phyloP scores from a whole-genome alignment of 2,113 vertebrate genomes.

The Cryptotis parvus region DNA sequence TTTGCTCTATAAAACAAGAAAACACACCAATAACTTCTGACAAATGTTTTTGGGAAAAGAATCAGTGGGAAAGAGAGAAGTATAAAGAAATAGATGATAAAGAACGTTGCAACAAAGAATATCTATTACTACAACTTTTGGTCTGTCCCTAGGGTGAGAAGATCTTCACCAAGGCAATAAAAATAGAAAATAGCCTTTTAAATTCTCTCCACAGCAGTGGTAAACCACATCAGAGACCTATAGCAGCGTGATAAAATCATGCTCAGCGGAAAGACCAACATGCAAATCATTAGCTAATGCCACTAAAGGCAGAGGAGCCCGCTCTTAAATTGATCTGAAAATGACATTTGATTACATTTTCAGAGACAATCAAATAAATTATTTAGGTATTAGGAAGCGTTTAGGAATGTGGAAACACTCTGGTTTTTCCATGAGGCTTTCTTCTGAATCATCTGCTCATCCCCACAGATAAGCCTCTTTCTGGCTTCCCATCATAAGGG shows the following conservation, averaged over 20 bases:
- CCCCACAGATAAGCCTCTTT: neutral
- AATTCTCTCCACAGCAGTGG: conserved; percentile 28
- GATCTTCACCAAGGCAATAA: neutral
- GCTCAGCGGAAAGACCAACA: neutral
- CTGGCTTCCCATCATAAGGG: neutral
- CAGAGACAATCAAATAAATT: conserved; percentile 61
- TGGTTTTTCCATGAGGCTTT: neutral
- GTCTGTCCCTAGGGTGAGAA: neutral
- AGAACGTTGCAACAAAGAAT: conserved; percentile 40
- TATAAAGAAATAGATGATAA: conserved; percentile 34
- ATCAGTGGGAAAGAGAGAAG: conserved; percentile 4
- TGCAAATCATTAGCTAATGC: conserved; percentile 36
- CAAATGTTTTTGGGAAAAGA: neutral
- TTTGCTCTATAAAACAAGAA: conserved; percentile 3
- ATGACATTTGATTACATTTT: conserved; percentile 55
- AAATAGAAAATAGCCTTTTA: conserved; percentile 53
- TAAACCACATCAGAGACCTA: conserved; percentile 60
- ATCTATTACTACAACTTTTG: neutral
- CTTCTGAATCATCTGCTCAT: neutral
- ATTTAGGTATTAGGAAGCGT: conserved; percentile 58
- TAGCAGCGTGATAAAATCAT: conserved; percentile 14
- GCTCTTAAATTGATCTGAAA: conserved; percentile 55
- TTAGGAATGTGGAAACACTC: conserved; percentile 27
- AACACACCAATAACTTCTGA: neutral
- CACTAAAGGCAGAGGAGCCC: neutral